Evolutionary conservation across 2,797 vertebrate genomes (phyloP), one percentile per base, ranked within the genome.

Genomic region (Iguana delicatissima): DNA sequence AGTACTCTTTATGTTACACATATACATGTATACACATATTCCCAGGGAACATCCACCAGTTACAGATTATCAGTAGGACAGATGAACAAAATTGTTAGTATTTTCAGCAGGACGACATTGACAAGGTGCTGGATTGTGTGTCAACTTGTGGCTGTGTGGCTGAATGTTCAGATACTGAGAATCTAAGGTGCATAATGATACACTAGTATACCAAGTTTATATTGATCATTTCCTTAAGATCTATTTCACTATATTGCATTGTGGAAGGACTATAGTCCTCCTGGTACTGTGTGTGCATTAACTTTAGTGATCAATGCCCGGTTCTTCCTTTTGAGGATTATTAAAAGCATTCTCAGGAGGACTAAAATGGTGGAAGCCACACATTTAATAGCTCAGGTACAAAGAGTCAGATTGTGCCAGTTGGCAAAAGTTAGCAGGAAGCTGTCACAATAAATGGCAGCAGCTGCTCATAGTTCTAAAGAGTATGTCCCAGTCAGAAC

Each of bases 381-480:
- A 97, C 97, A 97, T 98, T 98, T 98, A 98, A 98, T 97, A 97
- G 97, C 97, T 98, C 98, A 98, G 98, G 98, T 98, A 98, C 98
- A 98, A 98, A 98, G 98, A 98, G 97, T 98, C 98, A 97, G 97
- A 97, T 97, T 98, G 98, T 98, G 99, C 98, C 99, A 99, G 98
- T 99, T 99, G 99, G 99, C 98, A 98, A 98, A 99, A 99, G 98
- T 99, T 99, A 99, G 98, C 98, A 98, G 99, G 98, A 98, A 99
- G 98, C 99, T 99, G 99, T 99, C 98, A 98, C 98, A 98, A 98
- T 99, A 99, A 99, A 99, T 99, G 99, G 99, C 99, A 99, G 99
- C 99, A 99, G 99, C 99, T 99, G 99, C 98, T 99, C 98, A 98
- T 98, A 98, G 98, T 99, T 99, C 98, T 99, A 99, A 99, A 99